Percentiles rank a stretch among this genome's conserved stretches.
Evolutionary conservation across 2,888 invertebrate species (phyloP).

Genomic region (Stenchaetothrips biformis): DNA sequence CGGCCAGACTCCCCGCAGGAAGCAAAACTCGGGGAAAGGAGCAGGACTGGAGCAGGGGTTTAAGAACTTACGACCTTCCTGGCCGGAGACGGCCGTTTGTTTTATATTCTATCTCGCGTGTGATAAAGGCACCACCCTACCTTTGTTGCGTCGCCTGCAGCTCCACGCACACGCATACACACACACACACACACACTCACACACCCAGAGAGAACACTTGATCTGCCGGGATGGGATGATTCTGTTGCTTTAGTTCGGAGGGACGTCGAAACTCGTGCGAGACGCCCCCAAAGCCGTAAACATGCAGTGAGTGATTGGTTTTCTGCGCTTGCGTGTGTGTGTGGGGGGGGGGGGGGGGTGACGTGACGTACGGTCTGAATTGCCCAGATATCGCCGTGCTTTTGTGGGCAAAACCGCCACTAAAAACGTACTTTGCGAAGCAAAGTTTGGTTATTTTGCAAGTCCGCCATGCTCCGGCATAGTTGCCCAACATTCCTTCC

Average conservation of each 20-base stretch:
- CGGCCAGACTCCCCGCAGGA: conserved; percentile 8
- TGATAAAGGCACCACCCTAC: neutral
- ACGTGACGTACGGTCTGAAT: neutral
- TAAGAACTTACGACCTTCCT: conserved; percentile 12
- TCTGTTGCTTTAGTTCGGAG: neutral
- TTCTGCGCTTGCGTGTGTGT: neutral
- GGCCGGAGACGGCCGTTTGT: conserved; percentile 22
- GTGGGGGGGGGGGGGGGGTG: neutral
- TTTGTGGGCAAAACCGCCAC: no score
- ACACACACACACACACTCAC: neutral
- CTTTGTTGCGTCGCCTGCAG: neutral
- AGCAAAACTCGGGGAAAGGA: neutral
- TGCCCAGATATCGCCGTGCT: no score
- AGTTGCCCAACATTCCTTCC: no score
- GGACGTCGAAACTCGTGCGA: neutral
- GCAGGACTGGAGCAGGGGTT: neutral
- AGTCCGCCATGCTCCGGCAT: no score
- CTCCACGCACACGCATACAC: neutral
- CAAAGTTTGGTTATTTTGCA: no score
- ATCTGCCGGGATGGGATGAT: neutral
- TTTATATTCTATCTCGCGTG: conserved; percentile 21
- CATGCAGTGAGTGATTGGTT: conserved; percentile 10
- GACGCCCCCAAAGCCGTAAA: neutral
- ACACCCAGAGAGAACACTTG: neutral
- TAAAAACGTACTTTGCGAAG: no score